Percentiles rank a stretch among this genome's conserved stretches.
phyloP scores from a whole-genome alignment of 2,888 invertebrate genomes.

The Eledone cirrhosa region DNA sequence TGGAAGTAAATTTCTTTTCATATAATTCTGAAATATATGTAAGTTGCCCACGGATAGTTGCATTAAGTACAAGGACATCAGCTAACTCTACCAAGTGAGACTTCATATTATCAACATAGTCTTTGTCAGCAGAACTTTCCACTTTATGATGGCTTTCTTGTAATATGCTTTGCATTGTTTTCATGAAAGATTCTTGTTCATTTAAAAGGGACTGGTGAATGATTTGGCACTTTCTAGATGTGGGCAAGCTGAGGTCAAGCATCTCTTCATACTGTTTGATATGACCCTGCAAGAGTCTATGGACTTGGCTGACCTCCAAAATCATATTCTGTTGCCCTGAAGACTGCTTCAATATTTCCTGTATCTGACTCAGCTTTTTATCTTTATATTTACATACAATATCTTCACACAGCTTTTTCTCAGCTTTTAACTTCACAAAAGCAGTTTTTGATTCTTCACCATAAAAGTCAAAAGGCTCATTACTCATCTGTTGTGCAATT shows the following conservation, averaged over 20 bases:
- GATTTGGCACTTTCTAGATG: conserved; percentile 13
- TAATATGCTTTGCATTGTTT: conserved; percentile 11
- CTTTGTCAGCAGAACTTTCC: not conserved
- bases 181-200: conserved; percentile 23
- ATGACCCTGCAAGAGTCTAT: not conserved
- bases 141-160: not conserved
- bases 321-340: conserved; percentile 20
- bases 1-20: conserved; percentile 23
- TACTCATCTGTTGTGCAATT: conserved; percentile 59
- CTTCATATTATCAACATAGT: conserved; percentile 22
- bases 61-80: conserved; percentile 77
- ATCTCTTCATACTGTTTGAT: conserved; percentile 26
- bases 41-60: conserved; percentile 69
- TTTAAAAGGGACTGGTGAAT: not conserved
- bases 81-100: conserved; percentile 70
- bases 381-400: conserved; percentile 46
- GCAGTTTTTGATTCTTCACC: conserved; percentile 47
- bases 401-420: conserved; percentile 44
- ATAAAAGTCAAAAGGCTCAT: conserved; percentile 39
- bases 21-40: conserved; percentile 45
- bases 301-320: conserved; percentile 16
- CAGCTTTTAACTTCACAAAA: conserved; percentile 44
- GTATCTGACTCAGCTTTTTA: conserved; percentile 31
- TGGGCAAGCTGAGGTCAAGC: conserved; percentile 14
- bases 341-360: conserved; percentile 14